Conservation (phyloP, 1,140 invertebrate species). For the Drosophila suzukii region DNA sequence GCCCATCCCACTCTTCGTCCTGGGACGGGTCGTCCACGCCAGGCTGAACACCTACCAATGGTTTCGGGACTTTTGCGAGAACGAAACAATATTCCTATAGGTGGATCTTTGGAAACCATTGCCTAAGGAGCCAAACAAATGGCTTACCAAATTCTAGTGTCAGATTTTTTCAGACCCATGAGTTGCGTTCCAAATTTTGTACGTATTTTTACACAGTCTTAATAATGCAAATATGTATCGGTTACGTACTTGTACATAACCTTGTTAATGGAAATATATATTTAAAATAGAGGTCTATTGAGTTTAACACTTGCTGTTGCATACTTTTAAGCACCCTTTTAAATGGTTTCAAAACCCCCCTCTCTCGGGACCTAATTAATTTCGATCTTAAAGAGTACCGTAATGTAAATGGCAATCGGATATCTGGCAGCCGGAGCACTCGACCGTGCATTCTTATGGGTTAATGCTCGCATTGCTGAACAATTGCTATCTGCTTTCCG, state of each 20-base stretch:
- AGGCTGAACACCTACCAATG: constrained; percentile 16
- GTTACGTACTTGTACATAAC: neutral
- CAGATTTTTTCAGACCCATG: neutral
- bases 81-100: neutral
- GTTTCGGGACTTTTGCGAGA: constrained; percentile 21
- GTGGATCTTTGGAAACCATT: neutral
- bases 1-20: constrained; percentile 29
- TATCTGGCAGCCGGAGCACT: neutral
- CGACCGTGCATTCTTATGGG: constrained; percentile 13
- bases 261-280: neutral
- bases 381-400: neutral
- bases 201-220: neutral
- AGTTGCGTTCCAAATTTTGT: neutral
- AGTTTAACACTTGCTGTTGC: neutral
- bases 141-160: neutral
- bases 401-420: constrained; percentile 2
- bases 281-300: neutral
- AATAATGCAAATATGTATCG: neutral
- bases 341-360: too few relatives aligned
- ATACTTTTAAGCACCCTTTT: too few relatives aligned
- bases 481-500: constrained; percentile 68
- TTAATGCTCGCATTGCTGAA: constrained; percentile 33
- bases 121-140: neutral
- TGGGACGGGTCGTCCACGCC: constrained; percentile 19
- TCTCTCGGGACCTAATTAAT: constrained; percentile 1